Percentiles rank a stretch among this genome's conserved stretches.
Conservation (phyloP, 1,140 invertebrate species). For the Heliconius himera region DNA sequence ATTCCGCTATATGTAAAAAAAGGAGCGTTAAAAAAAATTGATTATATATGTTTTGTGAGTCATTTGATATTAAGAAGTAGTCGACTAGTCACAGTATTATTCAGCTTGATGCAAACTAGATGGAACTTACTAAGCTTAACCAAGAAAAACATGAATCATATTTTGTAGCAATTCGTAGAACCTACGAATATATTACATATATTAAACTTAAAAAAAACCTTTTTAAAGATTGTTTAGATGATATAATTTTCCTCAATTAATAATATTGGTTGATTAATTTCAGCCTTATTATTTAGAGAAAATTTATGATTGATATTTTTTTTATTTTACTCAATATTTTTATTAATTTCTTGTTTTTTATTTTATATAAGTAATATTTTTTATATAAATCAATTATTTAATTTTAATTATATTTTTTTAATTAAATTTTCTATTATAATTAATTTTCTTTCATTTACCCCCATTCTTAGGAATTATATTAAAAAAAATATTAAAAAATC, state of each 20-base stretch:
- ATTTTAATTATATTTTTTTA: conserved; percentile 17
- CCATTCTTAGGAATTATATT: too few relatives aligned
- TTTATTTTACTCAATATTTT: conserved; percentile 33
- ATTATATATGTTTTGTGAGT: background rate
- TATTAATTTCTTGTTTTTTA: conserved; percentile 20
- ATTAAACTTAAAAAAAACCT: background rate
- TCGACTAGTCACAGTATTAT: background rate
- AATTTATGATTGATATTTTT: too few relatives aligned
- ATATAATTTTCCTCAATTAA: too few relatives aligned
- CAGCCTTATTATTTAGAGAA: too few relatives aligned
- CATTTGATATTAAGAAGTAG: background rate
- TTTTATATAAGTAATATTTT: conserved; percentile 18
- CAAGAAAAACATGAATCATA: background rate
- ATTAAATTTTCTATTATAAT: too few relatives aligned
- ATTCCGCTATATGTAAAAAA: too few relatives aligned
- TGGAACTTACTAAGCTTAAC: background rate
- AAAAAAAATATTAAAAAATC: too few relatives aligned
- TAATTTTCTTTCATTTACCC: too few relatives aligned
- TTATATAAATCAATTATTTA: conserved; percentile 21
- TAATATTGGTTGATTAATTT: too few relatives aligned
- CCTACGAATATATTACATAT: background rate
- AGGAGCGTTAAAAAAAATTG: too few relatives aligned
- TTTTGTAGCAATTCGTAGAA: background rate
- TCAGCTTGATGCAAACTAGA: background rate
- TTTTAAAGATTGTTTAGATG: background rate